phyloP scores from a whole-genome alignment of 2,888 invertebrate genomes.

The Arctia plantaginis region DNA sequence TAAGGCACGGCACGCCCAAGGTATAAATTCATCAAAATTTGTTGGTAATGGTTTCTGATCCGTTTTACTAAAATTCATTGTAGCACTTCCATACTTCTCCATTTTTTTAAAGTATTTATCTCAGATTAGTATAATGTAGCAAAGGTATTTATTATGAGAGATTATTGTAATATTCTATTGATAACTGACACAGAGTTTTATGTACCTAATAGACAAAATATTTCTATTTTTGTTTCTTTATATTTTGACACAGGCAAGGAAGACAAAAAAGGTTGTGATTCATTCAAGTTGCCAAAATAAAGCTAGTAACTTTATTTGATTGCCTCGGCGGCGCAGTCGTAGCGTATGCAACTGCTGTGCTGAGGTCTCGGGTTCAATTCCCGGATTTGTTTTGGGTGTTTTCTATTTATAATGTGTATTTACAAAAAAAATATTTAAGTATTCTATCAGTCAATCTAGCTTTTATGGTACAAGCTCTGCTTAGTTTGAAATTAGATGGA shows the following conservation, averaged over 20 bases:
- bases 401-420: no score
- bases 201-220: not conserved
- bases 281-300: not conserved
- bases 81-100: not conserved
- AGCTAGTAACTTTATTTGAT: no score
- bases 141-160: not conserved
- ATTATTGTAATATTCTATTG: not conserved
- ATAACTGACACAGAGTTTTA: not conserved
- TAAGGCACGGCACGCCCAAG: not conserved
- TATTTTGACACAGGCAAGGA: not conserved
- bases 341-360: no score
- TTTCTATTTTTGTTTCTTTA: not conserved
- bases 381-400: no score
- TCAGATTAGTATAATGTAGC: no score
- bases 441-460: no score
- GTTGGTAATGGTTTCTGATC: conserved; percentile 9
- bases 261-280: not conserved
- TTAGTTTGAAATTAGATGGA: no score
- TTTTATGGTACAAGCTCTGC: no score
- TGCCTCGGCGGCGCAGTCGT: no score
- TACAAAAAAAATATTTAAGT: no score
- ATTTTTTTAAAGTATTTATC: not conserved
- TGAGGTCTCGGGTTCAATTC: no score
- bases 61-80: not conserved
- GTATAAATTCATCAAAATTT: conserved; percentile 5